phyloP scores from a whole-genome alignment of 2,797 vertebrate genomes.

The Psittacula echo region DNA sequence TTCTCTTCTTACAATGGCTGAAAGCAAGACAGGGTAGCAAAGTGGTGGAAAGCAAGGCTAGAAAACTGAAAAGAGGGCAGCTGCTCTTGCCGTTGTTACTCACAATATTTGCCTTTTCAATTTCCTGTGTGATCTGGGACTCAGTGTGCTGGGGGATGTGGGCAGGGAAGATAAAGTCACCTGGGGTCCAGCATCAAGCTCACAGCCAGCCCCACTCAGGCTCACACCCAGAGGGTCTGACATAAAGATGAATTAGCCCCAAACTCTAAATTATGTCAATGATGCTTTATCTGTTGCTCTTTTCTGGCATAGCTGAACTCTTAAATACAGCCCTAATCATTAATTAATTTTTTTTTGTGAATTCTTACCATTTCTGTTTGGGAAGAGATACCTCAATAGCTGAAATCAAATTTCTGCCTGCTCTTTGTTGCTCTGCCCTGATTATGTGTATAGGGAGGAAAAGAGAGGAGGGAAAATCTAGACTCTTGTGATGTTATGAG shows the following conservation, averaged over 20 bases:
- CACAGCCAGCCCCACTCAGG: background rate
- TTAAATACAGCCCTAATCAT: background rate
- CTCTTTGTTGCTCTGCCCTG: background rate
- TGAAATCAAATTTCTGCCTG: background rate
- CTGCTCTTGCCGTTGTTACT: background rate
- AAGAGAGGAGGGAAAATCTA: background rate
- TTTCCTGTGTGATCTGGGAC: background rate
- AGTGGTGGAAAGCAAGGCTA: background rate
- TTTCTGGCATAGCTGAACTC: background rate
- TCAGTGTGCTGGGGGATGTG: background rate
- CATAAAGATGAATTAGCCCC: background rate
- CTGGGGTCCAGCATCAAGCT: background rate
- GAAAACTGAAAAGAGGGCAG: background rate
- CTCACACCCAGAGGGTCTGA: background rate
- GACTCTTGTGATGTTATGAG: background rate
- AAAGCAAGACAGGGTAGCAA: background rate
- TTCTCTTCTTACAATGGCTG: background rate
- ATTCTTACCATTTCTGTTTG: background rate
- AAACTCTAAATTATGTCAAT: background rate
- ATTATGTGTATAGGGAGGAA: background rate
- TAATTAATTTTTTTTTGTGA: background rate
- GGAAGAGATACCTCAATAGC: background rate
- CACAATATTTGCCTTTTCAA: background rate
- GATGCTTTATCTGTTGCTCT: background rate
- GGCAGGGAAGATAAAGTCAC: background rate